Evolutionary conservation across 2,888 invertebrate species (phyloP), one percentile per base, ranked within the genome.

Genomic region (Eristalis intricaria): DNA sequence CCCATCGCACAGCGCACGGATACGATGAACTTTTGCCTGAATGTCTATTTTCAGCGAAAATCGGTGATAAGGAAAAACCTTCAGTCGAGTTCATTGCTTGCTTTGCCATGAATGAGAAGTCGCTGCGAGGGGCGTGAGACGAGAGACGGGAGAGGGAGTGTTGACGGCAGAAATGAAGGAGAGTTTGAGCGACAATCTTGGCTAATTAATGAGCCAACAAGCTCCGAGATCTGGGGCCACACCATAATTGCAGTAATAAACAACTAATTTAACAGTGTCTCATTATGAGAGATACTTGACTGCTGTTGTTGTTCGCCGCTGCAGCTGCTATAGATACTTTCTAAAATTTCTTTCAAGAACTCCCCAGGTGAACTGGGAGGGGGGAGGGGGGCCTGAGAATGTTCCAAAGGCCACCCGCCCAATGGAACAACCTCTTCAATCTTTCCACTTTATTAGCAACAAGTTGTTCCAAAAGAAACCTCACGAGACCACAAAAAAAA

Each of bases 161-260:
- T 13, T 38, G 38, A 38, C n/a, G 22, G 19, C 56, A 4, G 50
- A 3, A 50, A 10, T 1, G 8, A 3, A 19, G 50, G 13, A 2
- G 50, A 50, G 50, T 29, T 29, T 29, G 5, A 69, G 43, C 73
- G 60, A 73, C 71, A 73, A 71, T 73, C 68, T 73, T n/a, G 11
- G 29, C 50, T 70, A 65, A 66, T 71, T 81, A 69, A 69, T 74
- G 68, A 69, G 80, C 61, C 38, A 32, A 22, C 61, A 32, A 13
- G 43, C 32, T 32, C 5, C 29, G 29, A 29, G 35, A 11, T 29
- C 60, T 60, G 22, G 4, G 26, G 60, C 23, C 60, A 70, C 29
- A 56, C 19, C 65, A 32, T 79, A 68, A 74, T 74, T 80, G 63
- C 38, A 80, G 74, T 69, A 68, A 80, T 74, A 80, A 80, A 74